phyloP scores from a whole-genome alignment of 2,797 vertebrate genomes.

The Oreonectes daqikongensis region DNA sequence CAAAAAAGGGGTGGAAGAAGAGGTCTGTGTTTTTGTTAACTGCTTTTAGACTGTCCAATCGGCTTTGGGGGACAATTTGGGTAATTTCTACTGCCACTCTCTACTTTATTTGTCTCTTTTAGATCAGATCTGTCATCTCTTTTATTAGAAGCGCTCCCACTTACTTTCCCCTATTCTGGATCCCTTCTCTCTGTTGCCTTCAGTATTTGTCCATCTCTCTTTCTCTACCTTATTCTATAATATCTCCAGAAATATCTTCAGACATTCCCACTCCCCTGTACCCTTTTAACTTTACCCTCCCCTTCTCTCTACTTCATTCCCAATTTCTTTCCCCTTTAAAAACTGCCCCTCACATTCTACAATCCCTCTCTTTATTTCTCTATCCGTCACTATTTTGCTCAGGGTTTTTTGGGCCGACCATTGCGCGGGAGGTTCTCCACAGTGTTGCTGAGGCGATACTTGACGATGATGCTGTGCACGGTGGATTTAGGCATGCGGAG shows the following conservation, averaged over 20 bases:
- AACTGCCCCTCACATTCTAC: not conserved
- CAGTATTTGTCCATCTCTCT: conserved; percentile 2
- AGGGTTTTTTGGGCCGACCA: conserved; percentile 81
- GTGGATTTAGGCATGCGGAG: conserved; percentile 84
- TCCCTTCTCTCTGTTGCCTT: conserved; percentile 9
- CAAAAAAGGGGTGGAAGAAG: conserved; percentile 20
- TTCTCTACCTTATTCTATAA: not conserved
- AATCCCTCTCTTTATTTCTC: not conserved
- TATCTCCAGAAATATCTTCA: conserved; percentile 39
- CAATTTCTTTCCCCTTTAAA: not conserved
- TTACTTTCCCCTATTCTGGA: conserved; percentile 21
- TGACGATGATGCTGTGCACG: conserved; percentile 85
- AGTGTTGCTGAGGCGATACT: conserved; percentile 84
- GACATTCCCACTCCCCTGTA: conserved; percentile 6
- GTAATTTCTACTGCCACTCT: conserved; percentile 50
- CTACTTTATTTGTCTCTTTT: conserved; percentile 43
- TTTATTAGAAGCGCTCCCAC: not conserved
- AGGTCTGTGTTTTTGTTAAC: conserved; percentile 9
- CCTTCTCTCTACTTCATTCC: conserved; percentile 53
- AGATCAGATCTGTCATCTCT: conserved; percentile 14
- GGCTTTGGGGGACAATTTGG: conserved; percentile 31
- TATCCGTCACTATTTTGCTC: conserved; percentile 53
- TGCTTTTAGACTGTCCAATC: conserved; percentile 46
- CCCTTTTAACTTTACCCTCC: conserved; percentile 38
- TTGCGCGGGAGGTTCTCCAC: conserved; percentile 84